These are phyloP conservation scores for Microctenopoma steveboyesi DNA, from an alignment of 2,797 vertebrate genomes.

Conservation along the genomic window DNA sequence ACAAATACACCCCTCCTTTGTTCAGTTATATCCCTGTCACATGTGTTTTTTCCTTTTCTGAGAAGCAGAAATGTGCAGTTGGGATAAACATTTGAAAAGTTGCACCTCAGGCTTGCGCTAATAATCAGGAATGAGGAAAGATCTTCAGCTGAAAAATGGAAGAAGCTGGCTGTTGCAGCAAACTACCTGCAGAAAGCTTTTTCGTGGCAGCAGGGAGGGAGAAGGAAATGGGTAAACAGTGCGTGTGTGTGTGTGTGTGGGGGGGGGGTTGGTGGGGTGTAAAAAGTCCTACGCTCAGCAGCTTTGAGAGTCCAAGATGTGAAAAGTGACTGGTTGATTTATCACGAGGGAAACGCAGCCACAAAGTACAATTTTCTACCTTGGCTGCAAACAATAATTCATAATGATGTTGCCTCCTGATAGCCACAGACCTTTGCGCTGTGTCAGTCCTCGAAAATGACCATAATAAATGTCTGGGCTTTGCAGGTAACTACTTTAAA, in stretches of 20 bases:
- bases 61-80: conserved; percentile 21
- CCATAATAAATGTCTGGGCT: conserved; percentile 96
- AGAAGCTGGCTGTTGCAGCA: conserved; percentile 44
- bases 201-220: conserved; percentile 47
- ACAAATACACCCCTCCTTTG: conserved; percentile 64
- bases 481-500: conserved; percentile 99
- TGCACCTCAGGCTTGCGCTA: conserved; percentile 33
- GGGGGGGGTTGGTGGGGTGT: conserved; percentile 46
- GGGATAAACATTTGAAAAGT: conserved; percentile 56
- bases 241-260: conserved; percentile 7
- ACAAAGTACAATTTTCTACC: conserved; percentile 99
- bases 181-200: conserved; percentile 68
- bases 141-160: conserved; percentile 52
- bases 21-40: conserved; percentile 63
- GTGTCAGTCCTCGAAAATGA: conserved; percentile 88
- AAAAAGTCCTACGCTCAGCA: conserved; percentile 92
- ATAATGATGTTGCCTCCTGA: conserved; percentile 96
- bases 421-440: conserved; percentile 92
- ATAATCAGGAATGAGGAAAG: conserved; percentile 53
- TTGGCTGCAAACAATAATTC: conserved; percentile 99
- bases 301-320: conserved; percentile 90
- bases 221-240: conserved; percentile 66
- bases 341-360: conserved; percentile 93
- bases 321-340: conserved; percentile 96
- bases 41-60: conserved; percentile 11